Evolutionary conservation across 1,140 invertebrate genomes (phyloP), one percentile per base, ranked within the genome.

Genomic region (Diabrotica virgifera): DNA sequence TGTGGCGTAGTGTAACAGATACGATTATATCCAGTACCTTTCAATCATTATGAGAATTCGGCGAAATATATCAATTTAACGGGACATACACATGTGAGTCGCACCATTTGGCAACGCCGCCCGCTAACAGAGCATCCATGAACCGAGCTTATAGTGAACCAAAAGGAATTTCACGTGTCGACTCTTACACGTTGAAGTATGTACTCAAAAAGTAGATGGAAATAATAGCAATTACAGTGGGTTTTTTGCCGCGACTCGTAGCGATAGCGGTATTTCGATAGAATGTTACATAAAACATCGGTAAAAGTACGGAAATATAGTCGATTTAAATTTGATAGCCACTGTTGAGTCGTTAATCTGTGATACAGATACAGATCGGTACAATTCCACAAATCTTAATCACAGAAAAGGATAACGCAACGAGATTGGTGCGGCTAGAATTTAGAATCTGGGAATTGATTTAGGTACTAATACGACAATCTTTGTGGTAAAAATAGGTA

Each of bases 141-240:
- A 46, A 46, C 40, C 40, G 5, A 36, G 59, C 38, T 62, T 54
- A 24, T 35, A 62, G 60, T 24, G 51, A 54, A 46, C 58, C 58
- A 61, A 54, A 62, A 51, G 64, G 65, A 62, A 63, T 63, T 58
- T 63, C 65, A 62, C 59, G 64, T 66, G 64, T 65, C 37, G 63
- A 59, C 36, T 14, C 54, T 64, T 64, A 59, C 63, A 59, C 63
- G 40, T 35, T 50, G 10, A 64, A 64, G 56, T 59, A 58, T 64
- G 40, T 62, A 50, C 52, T 53, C 52, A 62, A 62, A 62, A 62
- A 62, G 52, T 54, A 46, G 60, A 54, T 53, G 52, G 52, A 62
- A 62, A 62, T 62, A 54, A 62, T 62, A 54, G 60, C 60, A 62
- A 62, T 62, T 62, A 62, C 46, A 24, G 60, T 35, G 46, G n/a